Evolutionary conservation across 2,797 vertebrate genomes (phyloP).

Genomic region (Selene dorsalis): DNA sequence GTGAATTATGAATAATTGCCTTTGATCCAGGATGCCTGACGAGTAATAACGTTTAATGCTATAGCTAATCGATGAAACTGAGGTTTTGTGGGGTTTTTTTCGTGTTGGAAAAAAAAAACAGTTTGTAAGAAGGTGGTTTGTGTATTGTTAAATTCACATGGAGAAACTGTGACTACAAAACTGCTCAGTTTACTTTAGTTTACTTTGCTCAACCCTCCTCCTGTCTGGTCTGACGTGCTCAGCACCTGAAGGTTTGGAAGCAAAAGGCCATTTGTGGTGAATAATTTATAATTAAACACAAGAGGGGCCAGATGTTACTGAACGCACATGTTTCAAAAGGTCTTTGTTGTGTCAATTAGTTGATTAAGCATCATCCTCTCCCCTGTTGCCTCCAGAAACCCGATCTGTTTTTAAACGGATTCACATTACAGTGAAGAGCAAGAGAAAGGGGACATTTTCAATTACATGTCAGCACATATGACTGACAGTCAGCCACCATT

Average conservation of each 20-base stretch:
- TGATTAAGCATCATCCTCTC: slow-evolving; percentile 91
- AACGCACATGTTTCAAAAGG: slow-evolving; percentile 81
- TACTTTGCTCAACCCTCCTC: slow-evolving; percentile 48
- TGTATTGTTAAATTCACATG: slow-evolving; percentile 45
- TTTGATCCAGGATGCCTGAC: slow-evolving; percentile 71
- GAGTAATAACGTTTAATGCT: slow-evolving; percentile 71
- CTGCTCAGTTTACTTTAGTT: slow-evolving; percentile 30
- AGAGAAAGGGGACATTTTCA: slow-evolving; percentile 88
- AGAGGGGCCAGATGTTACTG: slow-evolving; percentile 82
- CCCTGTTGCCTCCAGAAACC: slow-evolving; percentile 85
- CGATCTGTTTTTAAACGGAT: slow-evolving; percentile 89
- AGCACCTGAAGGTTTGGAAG: slow-evolving; percentile 42
- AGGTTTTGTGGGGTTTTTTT: slow-evolving; percentile 10
- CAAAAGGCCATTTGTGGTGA: slow-evolving; percentile 64
- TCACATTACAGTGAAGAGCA: slow-evolving; percentile 86
- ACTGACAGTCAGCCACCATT: slow-evolving; percentile 88
- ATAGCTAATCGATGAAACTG: slow-evolving; percentile 68
- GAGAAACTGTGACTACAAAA: slow-evolving; percentile 17
- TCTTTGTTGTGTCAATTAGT: slow-evolving; percentile 95
- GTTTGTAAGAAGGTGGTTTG: slow-evolving; percentile 34
- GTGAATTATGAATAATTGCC: slow-evolving; percentile 79
- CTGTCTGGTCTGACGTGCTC: slow-evolving; percentile 38
- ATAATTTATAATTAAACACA: slow-evolving; percentile 84
- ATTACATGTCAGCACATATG: slow-evolving; percentile 88
- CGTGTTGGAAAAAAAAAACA: slow-evolving; percentile 12